Evolutionary conservation across 2,113 vertebrate species (phyloP), one percentile per base, ranked within the genome.

Genomic region (Chaetodon auriga): DNA sequence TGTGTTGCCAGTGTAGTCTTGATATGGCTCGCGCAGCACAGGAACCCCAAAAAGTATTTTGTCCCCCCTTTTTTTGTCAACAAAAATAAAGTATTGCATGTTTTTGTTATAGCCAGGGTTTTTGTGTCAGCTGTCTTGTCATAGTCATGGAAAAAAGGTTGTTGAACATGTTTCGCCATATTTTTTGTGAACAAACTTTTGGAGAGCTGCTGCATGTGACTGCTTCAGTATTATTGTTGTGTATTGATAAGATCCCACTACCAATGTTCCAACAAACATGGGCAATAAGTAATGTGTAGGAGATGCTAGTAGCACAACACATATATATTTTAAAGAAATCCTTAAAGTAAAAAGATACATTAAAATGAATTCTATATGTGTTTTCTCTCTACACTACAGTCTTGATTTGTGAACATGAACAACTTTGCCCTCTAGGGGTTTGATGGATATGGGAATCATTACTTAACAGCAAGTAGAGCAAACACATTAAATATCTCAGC

Each of bases 381-480:
- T 88, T 68, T 64, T 57, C 18, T 30, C 6, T 30, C 8, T 63
- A 68, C 55, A 53, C 35, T 77, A 62, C 25, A 75, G 69, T 66
- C 62, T 30, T 83, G 76, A 83, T 89, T 79, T 85, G 79, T 82
- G 57, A 84, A 80, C 69, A 85, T 85, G 60, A 87, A 65, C 64
- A 89, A 78, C 45, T 72, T 35, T 75, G n/a, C 69, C 78, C 75
- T 82, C 73, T 12, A 38, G 54, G 58, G 83, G 1, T 61, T 55
- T 64, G 72, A 43, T 60, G 75, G 83, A 90, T 89, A 82, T 87
- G 55, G 63, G 75, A 82, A 85, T 85, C 75, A 83, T 92, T 81
- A 88, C 85, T 90, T 87, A 91, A 89, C 85, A 87, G 80, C 79
- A 85, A 89, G 78, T 76, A 38, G 79, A 92, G 92, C 75, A 89